Evolutionary conservation across 2,113 vertebrate species (phyloP).

Genomic region (Daubentonia madagascariensis): DNA sequence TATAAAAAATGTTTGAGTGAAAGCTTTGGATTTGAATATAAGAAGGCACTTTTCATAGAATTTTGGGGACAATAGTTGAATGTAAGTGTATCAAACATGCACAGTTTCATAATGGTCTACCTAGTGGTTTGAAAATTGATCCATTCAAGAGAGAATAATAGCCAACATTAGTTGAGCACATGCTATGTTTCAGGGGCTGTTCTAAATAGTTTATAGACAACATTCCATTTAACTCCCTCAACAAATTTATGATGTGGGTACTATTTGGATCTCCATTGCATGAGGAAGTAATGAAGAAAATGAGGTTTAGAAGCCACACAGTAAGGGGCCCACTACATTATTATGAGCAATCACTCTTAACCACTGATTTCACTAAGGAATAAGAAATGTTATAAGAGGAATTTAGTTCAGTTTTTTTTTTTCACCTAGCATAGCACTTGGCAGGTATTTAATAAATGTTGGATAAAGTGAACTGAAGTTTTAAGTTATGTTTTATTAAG

Average conservation of each 20-base stretch:
- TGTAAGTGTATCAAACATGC: not conserved
- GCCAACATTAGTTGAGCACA: not conserved
- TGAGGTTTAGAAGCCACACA: not conserved
- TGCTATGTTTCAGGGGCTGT: not conserved
- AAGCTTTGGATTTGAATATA: conserved; percentile 12
- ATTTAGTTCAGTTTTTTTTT: conserved; percentile 18
- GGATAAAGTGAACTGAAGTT: conserved; percentile 60
- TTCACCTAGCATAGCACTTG: not conserved
- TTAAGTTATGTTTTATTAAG: conserved; percentile 65
- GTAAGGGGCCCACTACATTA: not conserved
- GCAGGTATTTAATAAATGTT: conserved; percentile 67
- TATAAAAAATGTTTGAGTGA: not conserved
- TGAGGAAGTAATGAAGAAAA: not conserved
- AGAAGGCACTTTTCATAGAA: not conserved
- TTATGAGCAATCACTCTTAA: not conserved
- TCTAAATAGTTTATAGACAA: not conserved
- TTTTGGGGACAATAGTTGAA: not conserved
- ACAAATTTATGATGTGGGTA: not conserved
- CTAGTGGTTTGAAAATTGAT: not conserved
- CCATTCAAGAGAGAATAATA: not conserved
- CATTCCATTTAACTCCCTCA: not conserved
- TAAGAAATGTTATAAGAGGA: conserved; percentile 28
- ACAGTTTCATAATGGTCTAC: not conserved
- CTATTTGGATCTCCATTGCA: not conserved
- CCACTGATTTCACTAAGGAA: conserved; percentile 20